A percentile compares a stretch with the other conserved stretches of the same genome.
Evolutionary conservation across 2,888 invertebrate species (phyloP).

Genomic region (Polymixis lichenea): DNA sequence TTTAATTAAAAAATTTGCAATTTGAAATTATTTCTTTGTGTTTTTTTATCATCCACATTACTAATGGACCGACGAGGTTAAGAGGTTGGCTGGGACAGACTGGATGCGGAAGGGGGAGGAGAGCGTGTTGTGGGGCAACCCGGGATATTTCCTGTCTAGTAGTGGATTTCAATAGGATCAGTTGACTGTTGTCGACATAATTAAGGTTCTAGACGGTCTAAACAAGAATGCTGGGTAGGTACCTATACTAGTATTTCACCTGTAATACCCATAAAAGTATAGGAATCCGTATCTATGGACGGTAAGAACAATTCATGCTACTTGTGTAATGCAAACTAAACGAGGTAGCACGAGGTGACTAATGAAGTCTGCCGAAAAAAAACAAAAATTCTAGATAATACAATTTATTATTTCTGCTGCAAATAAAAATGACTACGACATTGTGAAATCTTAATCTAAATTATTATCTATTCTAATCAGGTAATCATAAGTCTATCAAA

Average conservation of each 20-base stretch:
- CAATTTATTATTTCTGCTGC: constrained; percentile 14
- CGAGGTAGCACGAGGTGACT: no score
- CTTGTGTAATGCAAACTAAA: no score
- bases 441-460: constrained; percentile 4
- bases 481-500: constrained; percentile 13
- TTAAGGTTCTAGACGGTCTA: neutral
- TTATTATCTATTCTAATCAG: constrained; percentile 10
- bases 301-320: no score
- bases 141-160: neutral
- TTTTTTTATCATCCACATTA: neutral
- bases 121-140: neutral
- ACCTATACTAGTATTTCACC: no score
- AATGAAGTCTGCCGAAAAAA: no score
- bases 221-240: neutral
- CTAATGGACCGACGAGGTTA: neutral
- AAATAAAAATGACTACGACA: neutral
- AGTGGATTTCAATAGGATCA: neutral
- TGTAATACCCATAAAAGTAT: no score
- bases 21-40: constrained; percentile 20
- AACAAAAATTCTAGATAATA: neutral
- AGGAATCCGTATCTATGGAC: no score
- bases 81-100: neutral
- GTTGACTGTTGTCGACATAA: neutral
- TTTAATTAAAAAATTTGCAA: constrained; percentile 52
- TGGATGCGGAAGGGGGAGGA: neutral